Evolutionary conservation across 1,140 invertebrate genomes (phyloP), one percentile per base, ranked within the genome.

Genomic region (Gonatopus flavifemur): DNA sequence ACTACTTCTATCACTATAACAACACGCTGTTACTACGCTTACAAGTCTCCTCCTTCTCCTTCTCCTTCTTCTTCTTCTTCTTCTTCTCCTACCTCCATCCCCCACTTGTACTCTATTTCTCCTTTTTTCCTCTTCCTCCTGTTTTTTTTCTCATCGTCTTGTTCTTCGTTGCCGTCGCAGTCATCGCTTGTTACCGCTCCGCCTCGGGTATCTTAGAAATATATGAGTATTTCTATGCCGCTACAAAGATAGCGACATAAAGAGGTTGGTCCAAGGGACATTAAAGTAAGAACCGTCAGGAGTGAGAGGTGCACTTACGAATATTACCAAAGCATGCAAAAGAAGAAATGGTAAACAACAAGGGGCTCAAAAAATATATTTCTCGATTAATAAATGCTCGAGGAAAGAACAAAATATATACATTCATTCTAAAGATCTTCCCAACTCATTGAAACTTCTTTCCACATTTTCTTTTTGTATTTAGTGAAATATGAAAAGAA

Each of bases 291-390:
- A 48, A 54, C 18, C 16, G 53, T 49, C 53, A 62, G 52, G 55
- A 64, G 55, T 52, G 56, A 47, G 41, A 36, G 49, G 59, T 66
- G 66, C 62, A 68, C 66, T 68, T 57, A 62, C 52, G 51, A 55
- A 66, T 68, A 68, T 66, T 68, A 51, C 58, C 30, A 36, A 8
- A 22, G 47, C 49, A 21, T 43, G 45, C 54, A 36, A 44, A 41
- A n/a, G 46, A 30, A 24, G 55, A 38, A 53, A n/a, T n/a, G n/a
- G n/a, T n/a, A n/a, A n/a, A n/a, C n/a, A n/a, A n/a, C n/a, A n/a
- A n/a, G n/a, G n/a, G n/a, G n/a, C n/a, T n/a, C n/a, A n/a, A n/a
- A n/a, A n/a, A n/a, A n/a, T n/a, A n/a, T n/a, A n/a, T n/a, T n/a
- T n/a, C n/a, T n/a, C n/a, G n/a, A n/a, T n/a, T n/a, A n/a, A n/a